Conservation (phyloP, 2,888 invertebrate species). For the Scaptomyza reducta region DNA sequence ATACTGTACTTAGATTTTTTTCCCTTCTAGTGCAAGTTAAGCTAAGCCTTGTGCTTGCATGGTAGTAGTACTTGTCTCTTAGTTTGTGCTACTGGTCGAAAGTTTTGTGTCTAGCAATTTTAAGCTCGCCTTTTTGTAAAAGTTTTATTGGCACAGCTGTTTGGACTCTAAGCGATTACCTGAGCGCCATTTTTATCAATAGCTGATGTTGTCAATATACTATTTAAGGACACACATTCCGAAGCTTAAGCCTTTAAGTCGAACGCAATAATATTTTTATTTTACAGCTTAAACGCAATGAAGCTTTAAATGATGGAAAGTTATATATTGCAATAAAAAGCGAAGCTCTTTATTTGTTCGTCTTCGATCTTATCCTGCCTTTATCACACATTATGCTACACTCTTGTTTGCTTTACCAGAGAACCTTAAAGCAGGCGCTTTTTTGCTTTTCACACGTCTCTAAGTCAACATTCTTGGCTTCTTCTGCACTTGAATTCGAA, state of each 20-base stretch:
- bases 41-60: constrained; percentile 8
- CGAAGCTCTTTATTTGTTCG: too few relatives aligned
- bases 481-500: too few relatives aligned
- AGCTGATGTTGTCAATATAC: constrained; percentile 40
- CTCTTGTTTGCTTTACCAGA: too few relatives aligned
- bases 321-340: too few relatives aligned
- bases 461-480: too few relatives aligned
- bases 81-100: constrained; percentile 64
- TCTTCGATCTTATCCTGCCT: too few relatives aligned
- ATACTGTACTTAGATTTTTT: not conserved
- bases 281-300: not conserved
- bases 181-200: constrained; percentile 49
- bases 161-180: constrained; percentile 35
- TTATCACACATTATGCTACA: too few relatives aligned
- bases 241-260: not conserved
- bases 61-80: constrained; percentile 25
- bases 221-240: constrained; percentile 1
- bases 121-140: constrained; percentile 66
- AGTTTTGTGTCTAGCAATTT: constrained; percentile 61
- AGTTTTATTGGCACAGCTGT: constrained; percentile 75
- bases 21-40: too few relatives aligned
- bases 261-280: not conserved
- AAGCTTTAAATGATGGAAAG: not conserved
- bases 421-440: too few relatives aligned
- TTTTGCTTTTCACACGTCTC: too few relatives aligned